Conservation (phyloP, 2,888 invertebrate species). For the Anarsia innoxiella region DNA sequence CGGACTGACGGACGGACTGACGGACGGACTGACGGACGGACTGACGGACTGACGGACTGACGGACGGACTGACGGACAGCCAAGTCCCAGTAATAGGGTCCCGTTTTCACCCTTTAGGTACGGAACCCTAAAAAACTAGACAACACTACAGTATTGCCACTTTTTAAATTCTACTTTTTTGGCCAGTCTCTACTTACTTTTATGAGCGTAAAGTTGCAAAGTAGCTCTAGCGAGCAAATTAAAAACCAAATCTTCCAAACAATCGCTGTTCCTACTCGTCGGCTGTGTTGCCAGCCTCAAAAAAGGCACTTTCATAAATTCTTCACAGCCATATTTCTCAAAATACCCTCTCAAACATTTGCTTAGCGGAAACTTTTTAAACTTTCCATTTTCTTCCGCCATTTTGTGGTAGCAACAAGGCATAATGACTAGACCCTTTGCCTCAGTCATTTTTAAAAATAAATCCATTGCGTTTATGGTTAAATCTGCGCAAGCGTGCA, state of each 20-base stretch:
- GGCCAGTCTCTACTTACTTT: conserved; percentile 73
- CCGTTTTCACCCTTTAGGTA: no score
- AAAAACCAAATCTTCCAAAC: conserved; percentile 57
- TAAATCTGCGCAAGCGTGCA: conserved; percentile 87
- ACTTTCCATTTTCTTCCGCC: conserved; percentile 35
- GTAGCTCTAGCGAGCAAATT: conserved; percentile 77
- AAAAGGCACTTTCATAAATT: conserved; percentile 78
- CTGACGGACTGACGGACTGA: no score
- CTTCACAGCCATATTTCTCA: conserved; percentile 35
- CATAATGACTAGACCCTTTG: conserved; percentile 78
- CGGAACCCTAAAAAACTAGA: no score
- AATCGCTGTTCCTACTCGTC: conserved; percentile 70
- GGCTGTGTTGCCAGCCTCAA: conserved; percentile 83
- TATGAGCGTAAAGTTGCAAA: conserved; percentile 74
- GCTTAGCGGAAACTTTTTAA: conserved; percentile 82
- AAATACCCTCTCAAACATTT: conserved; percentile 50
- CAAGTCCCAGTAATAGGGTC: no score
- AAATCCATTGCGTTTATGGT: conserved; percentile 79
- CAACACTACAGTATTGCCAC: no score
- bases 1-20: no score
- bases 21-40: no score
- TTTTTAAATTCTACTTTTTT: no score
- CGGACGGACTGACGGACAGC: no score
- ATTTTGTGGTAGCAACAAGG: conserved; percentile 89
- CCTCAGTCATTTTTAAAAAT: conserved; percentile 74